Conservation (phyloP, 1,140 invertebrate genomes). For the Bradysia coprophila region DNA sequence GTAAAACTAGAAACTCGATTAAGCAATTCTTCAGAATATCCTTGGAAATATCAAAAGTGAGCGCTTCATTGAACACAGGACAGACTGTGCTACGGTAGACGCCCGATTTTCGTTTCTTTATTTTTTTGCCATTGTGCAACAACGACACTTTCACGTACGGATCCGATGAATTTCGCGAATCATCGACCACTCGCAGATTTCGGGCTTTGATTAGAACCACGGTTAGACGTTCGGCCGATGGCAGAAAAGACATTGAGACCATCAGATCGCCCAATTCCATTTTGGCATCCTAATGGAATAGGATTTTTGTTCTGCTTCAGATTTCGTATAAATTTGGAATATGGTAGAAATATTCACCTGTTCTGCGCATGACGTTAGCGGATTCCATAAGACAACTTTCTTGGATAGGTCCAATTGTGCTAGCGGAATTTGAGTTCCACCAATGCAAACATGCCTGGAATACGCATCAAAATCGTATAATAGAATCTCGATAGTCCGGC, state of each 20-base stretch:
- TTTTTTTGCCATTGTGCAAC: slow-evolving; percentile 51
- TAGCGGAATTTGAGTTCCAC: slow-evolving; percentile 30
- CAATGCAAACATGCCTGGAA: slow-evolving; percentile 35
- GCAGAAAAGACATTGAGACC: slow-evolving; percentile 44
- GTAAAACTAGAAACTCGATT: slow-evolving; percentile 31
- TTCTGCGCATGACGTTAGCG: slow-evolving; percentile 22
- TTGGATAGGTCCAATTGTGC: slow-evolving; percentile 26
- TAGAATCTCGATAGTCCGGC: slow-evolving; percentile 30
- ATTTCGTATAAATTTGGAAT: too few species aligned
- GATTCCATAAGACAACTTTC: slow-evolving; percentile 24
- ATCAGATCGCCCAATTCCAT: slow-evolving; percentile 40
- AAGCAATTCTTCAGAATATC: slow-evolving; percentile 30
- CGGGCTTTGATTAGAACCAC: slow-evolving; percentile 44
- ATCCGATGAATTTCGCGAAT: slow-evolving; percentile 36
- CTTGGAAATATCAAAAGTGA: slow-evolving; percentile 59
- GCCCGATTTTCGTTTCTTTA: slow-evolving; percentile 82
- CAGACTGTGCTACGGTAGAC: slow-evolving; percentile 67
- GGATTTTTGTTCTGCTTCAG: neutral
- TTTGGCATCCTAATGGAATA: slow-evolving; percentile 15
- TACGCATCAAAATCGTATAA: slow-evolving; percentile 48
- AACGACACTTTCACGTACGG: slow-evolving; percentile 73
- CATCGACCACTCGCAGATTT: slow-evolving; percentile 35
- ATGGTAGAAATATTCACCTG: too few species aligned
- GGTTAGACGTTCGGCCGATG: slow-evolving; percentile 42
- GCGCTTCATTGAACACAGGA: slow-evolving; percentile 74